Conservation (phyloP, 2,797 vertebrate species). For the Chelonia mydas region DNA sequence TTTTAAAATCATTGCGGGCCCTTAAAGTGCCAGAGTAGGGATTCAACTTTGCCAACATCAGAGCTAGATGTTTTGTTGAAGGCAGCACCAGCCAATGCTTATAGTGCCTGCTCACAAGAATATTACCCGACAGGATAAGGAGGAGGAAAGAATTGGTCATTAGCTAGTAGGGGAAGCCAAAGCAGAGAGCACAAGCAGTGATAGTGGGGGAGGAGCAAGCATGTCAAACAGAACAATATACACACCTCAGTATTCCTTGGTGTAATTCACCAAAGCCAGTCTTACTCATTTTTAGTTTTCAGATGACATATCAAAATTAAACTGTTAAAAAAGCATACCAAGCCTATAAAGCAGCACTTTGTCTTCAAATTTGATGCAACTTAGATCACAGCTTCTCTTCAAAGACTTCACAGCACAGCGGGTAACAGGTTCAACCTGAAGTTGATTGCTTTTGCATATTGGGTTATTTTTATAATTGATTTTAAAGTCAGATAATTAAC, state of each 20-base stretch:
- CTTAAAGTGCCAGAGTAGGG: too few species aligned
- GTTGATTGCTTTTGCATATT: background rate
- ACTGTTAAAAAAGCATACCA: background rate
- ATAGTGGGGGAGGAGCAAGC: background rate
- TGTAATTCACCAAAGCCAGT: background rate
- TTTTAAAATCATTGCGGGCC: too few species aligned
- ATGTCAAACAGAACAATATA: background rate
- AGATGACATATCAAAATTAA: background rate
- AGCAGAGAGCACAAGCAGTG: background rate
- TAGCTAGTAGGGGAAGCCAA: fast-evolving
- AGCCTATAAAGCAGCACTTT: background rate
- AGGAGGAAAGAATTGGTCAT: background rate
- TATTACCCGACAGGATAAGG: background rate
- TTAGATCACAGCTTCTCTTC: background rate
- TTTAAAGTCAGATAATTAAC: background rate
- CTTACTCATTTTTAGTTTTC: background rate
- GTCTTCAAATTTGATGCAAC: background rate
- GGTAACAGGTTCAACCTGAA: background rate
- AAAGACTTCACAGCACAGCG: background rate
- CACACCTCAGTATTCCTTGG: background rate
- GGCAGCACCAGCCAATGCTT: background rate
- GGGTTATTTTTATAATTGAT: background rate
- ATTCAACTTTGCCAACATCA: background rate
- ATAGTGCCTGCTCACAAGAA: background rate
- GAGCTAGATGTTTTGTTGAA: background rate